phyloP scores from a whole-genome alignment of 1,140 invertebrate genomes.

The Chelonus insularis region DNA sequence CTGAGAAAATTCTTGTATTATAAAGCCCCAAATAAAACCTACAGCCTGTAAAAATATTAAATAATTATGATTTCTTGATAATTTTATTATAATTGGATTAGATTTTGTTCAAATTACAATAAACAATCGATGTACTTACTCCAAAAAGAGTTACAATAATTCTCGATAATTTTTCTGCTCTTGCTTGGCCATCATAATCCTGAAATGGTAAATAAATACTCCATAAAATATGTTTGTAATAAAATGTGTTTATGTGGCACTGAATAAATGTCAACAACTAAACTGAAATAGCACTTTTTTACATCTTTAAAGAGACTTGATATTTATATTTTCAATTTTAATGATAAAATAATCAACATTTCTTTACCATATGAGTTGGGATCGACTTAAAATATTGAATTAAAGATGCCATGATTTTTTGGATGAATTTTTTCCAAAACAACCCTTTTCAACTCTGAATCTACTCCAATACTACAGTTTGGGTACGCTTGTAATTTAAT shows the following conservation, averaged over 20 bases:
- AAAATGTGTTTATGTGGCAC: conserved; percentile 17
- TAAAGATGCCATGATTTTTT: conserved; percentile 42
- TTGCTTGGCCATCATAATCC: conserved; percentile 91
- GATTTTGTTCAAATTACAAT: not conserved
- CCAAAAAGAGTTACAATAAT: conserved; percentile 89
- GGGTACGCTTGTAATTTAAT: no score
- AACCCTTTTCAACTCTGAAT: no score
- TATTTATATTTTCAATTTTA: not conserved
- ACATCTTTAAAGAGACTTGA: no score
- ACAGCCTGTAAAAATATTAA: conserved; percentile 65
- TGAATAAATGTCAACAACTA: conserved; percentile 22
- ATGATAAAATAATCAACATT: conserved; percentile 8
- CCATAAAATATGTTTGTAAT: conserved; percentile 1
- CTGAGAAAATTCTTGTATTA: conserved; percentile 93
- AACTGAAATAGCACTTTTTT: conserved; percentile 25
- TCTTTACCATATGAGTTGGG: conserved; percentile 65
- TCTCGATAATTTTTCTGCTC: conserved; percentile 84
- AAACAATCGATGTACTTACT: conserved; percentile 64
- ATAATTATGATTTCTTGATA: no score
- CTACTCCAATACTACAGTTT: no score
- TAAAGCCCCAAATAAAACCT: conserved; percentile 89
- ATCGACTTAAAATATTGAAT: conserved; percentile 57
- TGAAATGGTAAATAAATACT: conserved; percentile 50
- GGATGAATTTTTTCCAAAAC: no score
- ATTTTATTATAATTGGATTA: conserved; percentile 11